Percentiles rank a stretch among this genome's conserved stretches.
Conservation (phyloP, 2,888 invertebrate species). For the Morpho deidamia region DNA sequence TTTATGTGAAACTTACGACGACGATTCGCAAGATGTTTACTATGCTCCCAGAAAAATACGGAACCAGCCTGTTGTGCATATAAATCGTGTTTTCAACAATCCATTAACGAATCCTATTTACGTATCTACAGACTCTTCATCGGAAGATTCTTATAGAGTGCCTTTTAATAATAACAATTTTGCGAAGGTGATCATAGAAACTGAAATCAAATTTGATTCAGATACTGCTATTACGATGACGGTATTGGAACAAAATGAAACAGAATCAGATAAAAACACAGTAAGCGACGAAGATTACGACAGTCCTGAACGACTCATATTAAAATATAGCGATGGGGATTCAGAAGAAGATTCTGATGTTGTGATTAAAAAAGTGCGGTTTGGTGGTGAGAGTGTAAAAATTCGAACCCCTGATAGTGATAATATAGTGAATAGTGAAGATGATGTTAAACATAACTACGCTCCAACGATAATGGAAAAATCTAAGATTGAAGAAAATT, state of each 20-base stretch:
- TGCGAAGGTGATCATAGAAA: constrained; percentile 87
- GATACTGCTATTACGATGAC: constrained; percentile 91
- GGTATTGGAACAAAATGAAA: constrained; percentile 84
- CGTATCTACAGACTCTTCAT: constrained; percentile 70
- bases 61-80: constrained; percentile 51
- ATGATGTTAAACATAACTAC: constrained; percentile 49
- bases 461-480: constrained; percentile 19
- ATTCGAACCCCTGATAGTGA: constrained; percentile 92
- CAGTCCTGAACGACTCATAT: constrained; percentile 67
- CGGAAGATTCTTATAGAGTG: constrained; percentile 78
- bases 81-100: constrained; percentile 55
- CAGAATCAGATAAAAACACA: constrained; percentile 63
- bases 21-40: constrained; percentile 68
- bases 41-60: constrained; percentile 58
- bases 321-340: constrained; percentile 81
- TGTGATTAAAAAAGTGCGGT: constrained; percentile 84
- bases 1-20: constrained; percentile 64
- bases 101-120: constrained; percentile 45
- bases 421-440: constrained; percentile 79
- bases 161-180: constrained; percentile 63
- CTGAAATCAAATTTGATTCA: constrained; percentile 89
- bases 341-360: constrained; percentile 79
- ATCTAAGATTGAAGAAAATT: constrained; percentile 18
- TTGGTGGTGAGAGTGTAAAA: constrained; percentile 92
- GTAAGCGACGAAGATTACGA: constrained; percentile 67